Evolutionary conservation across 2,113 vertebrate genomes (phyloP).

Genomic region (Podarcis muralis): DNA sequence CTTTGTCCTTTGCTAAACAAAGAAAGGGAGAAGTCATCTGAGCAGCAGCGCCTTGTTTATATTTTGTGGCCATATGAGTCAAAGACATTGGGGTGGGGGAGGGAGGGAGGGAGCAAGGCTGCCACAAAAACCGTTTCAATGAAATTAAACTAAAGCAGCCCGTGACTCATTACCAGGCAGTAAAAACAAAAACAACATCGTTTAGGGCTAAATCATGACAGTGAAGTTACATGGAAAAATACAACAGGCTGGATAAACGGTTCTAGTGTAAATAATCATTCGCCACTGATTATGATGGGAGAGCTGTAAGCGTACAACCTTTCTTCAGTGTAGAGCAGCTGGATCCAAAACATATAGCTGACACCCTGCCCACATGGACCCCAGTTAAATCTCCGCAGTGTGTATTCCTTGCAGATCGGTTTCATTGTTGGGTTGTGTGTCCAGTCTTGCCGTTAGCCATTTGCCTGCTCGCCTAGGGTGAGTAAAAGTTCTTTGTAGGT

Average conservation of each 20-base stretch:
- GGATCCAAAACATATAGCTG: not conserved
- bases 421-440: not conserved
- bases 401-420: not conserved
- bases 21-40: conserved; percentile 59
- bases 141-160: conserved; percentile 78
- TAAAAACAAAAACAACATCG: conserved; percentile 77
- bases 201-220: conserved; percentile 51
- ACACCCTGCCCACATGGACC: not conserved
- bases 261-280: not conserved
- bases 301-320: not conserved
- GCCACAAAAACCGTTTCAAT: conserved; percentile 81
- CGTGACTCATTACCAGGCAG: conserved; percentile 78
- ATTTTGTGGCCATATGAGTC: conserved; percentile 80
- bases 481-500: not conserved
- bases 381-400: not conserved
- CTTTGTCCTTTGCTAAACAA: conserved; percentile 51
- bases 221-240: conserved; percentile 48
- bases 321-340: not conserved
- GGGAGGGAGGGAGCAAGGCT: conserved; percentile 76
- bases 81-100: not conserved
- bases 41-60: conserved; percentile 80
- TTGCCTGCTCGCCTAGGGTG: too few relatives aligned
- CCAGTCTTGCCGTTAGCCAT: not conserved
- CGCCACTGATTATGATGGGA: not conserved
- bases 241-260: conserved; percentile 34